Percentiles rank a stretch among this genome's conserved stretches.
These are phyloP conservation scores for Spea hammondii DNA, from an alignment of 2,797 vertebrate genomes.

Conservation along the genomic window DNA sequence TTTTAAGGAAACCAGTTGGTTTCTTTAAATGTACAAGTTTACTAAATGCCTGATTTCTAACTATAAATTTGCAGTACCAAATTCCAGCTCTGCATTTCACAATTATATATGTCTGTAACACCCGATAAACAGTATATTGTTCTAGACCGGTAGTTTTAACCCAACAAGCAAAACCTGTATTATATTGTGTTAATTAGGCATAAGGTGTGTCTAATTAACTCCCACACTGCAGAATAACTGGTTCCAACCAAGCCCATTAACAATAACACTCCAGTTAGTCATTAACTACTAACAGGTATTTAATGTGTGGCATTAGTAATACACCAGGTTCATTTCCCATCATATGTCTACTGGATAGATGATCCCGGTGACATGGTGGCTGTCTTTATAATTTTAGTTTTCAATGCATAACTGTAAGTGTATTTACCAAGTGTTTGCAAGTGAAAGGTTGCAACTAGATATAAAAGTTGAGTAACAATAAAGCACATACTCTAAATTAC, in stretches of 20 bases:
- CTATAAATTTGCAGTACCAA: too few species aligned
- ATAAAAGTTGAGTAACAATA: too few species aligned
- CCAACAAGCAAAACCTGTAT: conserved; percentile 22
- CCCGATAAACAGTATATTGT: background rate
- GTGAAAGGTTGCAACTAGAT: too few species aligned
- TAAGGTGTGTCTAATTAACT: conserved; percentile 36
- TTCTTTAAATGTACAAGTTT: too few species aligned
- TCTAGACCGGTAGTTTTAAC: conserved; percentile 1
- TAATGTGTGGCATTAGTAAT: conserved; percentile 21
- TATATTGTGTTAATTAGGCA: conserved; percentile 28
- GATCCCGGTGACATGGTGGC: conserved; percentile 5
- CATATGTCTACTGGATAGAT: background rate
- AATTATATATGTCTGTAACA: too few species aligned
- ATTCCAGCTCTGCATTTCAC: too few species aligned
- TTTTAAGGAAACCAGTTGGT: too few species aligned
- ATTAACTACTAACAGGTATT: conserved; percentile 22
- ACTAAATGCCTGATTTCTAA: too few species aligned
- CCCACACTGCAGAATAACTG: conserved; percentile 30
- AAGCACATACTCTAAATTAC: too few species aligned
- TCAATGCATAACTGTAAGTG: background rate
- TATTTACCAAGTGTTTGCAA: too few species aligned
- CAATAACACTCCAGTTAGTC: conserved; percentile 39
- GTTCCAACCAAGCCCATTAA: conserved; percentile 39
- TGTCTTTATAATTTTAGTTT: conserved; percentile 23
- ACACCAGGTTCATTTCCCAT: conserved; percentile 7